Evolutionary conservation across 2,113 vertebrate genomes (phyloP).

Genomic region (Thunnus maccoyii): DNA sequence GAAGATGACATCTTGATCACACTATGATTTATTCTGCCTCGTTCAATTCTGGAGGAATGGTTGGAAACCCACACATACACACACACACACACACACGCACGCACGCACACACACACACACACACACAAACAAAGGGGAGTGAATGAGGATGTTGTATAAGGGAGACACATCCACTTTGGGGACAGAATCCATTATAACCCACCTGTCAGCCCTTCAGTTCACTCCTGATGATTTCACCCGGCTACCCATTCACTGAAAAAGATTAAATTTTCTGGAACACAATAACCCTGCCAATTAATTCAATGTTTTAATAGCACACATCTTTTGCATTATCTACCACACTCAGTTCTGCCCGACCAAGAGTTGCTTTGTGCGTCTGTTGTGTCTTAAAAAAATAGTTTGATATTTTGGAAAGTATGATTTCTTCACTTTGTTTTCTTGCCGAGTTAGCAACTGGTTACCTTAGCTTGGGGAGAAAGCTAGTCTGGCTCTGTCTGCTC

Average conservation of each 20-base stretch:
- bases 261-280: constrained; percentile 65
- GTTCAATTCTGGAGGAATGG: constrained; percentile 70
- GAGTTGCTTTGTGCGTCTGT: not conserved
- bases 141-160: constrained; percentile 39
- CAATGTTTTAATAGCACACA: constrained; percentile 51
- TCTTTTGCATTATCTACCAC: constrained; percentile 49
- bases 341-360: constrained; percentile 3
- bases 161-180: constrained; percentile 67
- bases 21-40: constrained; percentile 77
- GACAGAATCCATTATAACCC: constrained; percentile 77
- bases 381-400: not conserved
- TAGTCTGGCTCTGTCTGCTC: not conserved
- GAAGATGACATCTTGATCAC: constrained; percentile 81
- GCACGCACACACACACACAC: constrained; percentile 1
- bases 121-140: constrained; percentile 8
- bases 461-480: not conserved
- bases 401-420: not conserved
- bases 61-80: constrained; percentile 26
- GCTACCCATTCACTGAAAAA: constrained; percentile 63
- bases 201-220: constrained; percentile 76
- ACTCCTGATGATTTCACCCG: constrained; percentile 69
- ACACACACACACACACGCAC: not conserved
- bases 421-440: not conserved
- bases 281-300: constrained; percentile 75
- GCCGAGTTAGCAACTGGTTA: constrained; percentile 6